Conservation (phyloP, 2,888 invertebrate species). For the Linnaemya vulpina region DNA sequence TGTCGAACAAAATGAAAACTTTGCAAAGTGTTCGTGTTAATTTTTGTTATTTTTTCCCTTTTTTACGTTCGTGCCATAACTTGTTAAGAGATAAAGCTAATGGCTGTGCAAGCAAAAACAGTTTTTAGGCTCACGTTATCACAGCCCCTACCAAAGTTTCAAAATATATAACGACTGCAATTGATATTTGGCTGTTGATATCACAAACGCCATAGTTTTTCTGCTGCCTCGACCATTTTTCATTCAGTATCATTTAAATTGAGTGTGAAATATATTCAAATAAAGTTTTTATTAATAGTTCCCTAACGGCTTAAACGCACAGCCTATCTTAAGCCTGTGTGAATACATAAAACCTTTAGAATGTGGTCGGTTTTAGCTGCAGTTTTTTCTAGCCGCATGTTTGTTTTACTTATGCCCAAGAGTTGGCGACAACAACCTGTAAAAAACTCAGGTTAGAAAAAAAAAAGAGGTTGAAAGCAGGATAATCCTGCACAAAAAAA, state of each 20-base stretch:
- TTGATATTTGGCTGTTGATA: neutral
- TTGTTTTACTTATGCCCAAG: neutral
- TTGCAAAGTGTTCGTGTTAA: neutral
- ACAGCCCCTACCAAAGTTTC: neutral
- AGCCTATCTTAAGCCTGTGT: too few species aligned
- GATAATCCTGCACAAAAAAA: too few species aligned
- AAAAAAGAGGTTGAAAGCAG: neutral
- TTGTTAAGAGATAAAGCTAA: neutral
- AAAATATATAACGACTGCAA: neutral
- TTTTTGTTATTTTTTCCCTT: neutral
- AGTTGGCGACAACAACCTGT: slow-evolving; percentile 40
- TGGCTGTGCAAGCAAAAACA: neutral
- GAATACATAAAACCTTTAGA: neutral
- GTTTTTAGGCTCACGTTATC: neutral
- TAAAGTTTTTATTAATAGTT: too few species aligned
- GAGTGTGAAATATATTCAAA: too few species aligned
- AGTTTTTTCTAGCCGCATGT: neutral
- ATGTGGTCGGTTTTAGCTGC: neutral
- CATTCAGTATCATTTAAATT: too few species aligned
- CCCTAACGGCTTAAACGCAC: too few species aligned
- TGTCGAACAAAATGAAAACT: neutral
- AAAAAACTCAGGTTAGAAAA: slow-evolving; percentile 1
- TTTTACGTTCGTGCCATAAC: neutral
- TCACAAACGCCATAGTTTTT: too few species aligned
- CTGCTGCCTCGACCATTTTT: too few species aligned